These are phyloP conservation scores for Acridotheres tristis DNA, from an alignment of 2,797 vertebrate genomes.

Conservation along the genomic window DNA sequence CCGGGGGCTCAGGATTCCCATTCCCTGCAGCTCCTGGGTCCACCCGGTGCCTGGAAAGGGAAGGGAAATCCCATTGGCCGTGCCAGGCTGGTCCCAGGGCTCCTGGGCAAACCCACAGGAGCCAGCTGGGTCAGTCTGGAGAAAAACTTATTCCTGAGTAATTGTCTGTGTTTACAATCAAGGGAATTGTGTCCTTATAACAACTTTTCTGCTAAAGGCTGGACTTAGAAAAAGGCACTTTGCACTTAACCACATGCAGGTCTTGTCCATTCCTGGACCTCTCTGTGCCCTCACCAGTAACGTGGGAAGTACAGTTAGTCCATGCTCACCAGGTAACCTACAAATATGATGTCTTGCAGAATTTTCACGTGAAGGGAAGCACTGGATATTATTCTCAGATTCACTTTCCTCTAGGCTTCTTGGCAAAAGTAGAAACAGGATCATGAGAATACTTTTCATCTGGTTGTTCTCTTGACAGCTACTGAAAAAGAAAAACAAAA, in stretches of 20 bases:
- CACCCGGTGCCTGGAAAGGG: neutral
- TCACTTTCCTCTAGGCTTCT: neutral
- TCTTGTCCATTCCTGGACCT: neutral
- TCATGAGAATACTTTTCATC: neutral
- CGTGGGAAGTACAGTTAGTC: no score
- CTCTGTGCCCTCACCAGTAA: rapidly evolving
- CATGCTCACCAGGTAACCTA: rapidly evolving
- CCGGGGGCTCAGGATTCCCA: neutral
- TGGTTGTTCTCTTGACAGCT: neutral
- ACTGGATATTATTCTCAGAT: neutral
- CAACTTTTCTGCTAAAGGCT: neutral
- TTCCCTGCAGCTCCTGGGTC: neutral
- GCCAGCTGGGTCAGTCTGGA: rapidly evolving
- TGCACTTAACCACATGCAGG: neutral
- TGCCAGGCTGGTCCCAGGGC: neutral
- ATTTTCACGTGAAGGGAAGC: neutral
- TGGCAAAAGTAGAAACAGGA: neutral
- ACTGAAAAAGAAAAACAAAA: neutral
- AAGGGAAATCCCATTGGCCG: rapidly evolving
- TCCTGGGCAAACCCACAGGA: neutral
- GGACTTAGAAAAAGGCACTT: neutral
- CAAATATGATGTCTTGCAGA: rapidly evolving
- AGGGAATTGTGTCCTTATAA: neutral
- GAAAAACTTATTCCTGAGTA: neutral
- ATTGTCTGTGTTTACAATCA: neutral